These are phyloP conservation scores for Endomychus coccineus DNA, from an alignment of 2,888 invertebrate genomes.

Conservation along the genomic window DNA sequence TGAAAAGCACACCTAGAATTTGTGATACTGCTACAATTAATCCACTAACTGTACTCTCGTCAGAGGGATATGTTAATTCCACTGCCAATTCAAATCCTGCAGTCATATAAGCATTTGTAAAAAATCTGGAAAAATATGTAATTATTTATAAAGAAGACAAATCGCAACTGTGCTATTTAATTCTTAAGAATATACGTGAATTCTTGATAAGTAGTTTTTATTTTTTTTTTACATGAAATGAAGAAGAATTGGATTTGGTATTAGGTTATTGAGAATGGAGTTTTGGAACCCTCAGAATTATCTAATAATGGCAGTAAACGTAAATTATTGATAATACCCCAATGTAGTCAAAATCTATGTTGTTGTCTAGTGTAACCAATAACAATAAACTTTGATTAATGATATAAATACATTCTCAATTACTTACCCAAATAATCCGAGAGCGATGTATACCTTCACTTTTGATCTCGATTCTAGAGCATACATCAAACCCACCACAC, in stretches of 20 bases:
- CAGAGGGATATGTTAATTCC: slow-evolving; percentile 31
- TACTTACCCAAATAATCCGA: slow-evolving; percentile 20
- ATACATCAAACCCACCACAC: background rate
- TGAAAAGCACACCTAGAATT: slow-evolving; percentile 25
- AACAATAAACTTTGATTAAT: too few species aligned
- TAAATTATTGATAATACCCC: too few species aligned
- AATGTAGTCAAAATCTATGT: too few species aligned
- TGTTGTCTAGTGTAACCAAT: too few species aligned
- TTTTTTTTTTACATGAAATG: slow-evolving; percentile 5
- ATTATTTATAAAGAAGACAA: background rate
- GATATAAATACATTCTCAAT: too few species aligned
- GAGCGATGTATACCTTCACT: slow-evolving; percentile 17
- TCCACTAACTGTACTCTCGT: slow-evolving; percentile 32
- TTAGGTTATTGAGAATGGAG: background rate
- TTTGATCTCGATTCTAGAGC: background rate
- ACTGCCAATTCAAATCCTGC: slow-evolving; percentile 31
- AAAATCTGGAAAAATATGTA: slow-evolving; percentile 23
- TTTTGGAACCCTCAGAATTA: too few species aligned
- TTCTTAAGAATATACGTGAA: background rate
- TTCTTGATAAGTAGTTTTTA: slow-evolving; percentile 2
- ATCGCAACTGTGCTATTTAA: background rate
- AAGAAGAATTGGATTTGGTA: too few species aligned
- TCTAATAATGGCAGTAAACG: too few species aligned
- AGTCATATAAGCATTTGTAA: slow-evolving; percentile 29
- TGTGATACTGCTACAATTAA: slow-evolving; percentile 29